Conservation (phyloP, 2,797 vertebrate genomes). For the Pygocentrus nattereri region DNA sequence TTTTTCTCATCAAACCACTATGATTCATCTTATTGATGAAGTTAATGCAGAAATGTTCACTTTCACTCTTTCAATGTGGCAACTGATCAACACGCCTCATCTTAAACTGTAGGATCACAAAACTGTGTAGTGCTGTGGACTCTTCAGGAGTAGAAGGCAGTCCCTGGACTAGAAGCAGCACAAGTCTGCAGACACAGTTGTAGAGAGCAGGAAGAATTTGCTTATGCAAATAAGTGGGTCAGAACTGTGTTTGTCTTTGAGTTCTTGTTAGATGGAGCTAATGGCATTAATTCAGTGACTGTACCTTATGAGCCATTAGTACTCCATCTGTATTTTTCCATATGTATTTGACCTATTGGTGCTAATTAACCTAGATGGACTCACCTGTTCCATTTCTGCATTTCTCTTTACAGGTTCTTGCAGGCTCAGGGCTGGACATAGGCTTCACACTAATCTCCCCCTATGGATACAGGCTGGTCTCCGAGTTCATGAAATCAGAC, state of each 20-base stretch:
- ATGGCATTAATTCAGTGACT: not conserved
- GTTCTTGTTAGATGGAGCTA: not conserved
- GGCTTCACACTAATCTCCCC: slow-evolving; percentile 86
- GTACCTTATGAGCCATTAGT: not conserved
- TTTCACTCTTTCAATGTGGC: too few relatives aligned
- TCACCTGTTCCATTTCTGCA: not conserved
- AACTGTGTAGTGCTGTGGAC: not conserved
- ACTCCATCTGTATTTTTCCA: too few relatives aligned
- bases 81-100: too few relatives aligned
- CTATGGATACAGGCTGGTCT: slow-evolving; percentile 77
- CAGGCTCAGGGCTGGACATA: slow-evolving; percentile 86
- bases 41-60: too few relatives aligned
- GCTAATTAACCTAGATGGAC: too few relatives aligned
- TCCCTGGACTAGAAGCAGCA: slow-evolving; percentile 4
- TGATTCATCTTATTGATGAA: too few relatives aligned
- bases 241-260: not conserved
- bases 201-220: slow-evolving; percentile 35
- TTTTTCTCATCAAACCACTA: too few relatives aligned
- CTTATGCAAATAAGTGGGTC: slow-evolving; percentile 29
- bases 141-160: not conserved
- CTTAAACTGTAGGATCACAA: not conserved
- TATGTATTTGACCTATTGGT: not conserved
- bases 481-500: slow-evolving; percentile 84
- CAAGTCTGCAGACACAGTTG: not conserved
- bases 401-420: slow-evolving; percentile 81